Evolutionary conservation across 2,888 invertebrate genomes (phyloP), one percentile per base, ranked within the genome.

Genomic region (Drosophila stalkeri): DNA sequence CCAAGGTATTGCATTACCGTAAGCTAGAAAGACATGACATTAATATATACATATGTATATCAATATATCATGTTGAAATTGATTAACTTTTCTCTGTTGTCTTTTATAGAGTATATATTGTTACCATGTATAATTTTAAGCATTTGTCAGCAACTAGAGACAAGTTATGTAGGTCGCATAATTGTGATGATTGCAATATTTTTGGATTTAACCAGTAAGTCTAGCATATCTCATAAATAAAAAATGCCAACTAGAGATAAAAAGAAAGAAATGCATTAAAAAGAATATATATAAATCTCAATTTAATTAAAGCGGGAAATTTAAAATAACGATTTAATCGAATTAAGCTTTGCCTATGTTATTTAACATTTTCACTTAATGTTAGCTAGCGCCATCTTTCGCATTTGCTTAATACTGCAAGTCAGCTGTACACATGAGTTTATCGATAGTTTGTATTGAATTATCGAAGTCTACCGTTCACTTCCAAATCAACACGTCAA

Each of bases 401-500:
- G 64, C 1, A 1, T 1, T 4, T 2, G 0, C 6, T 3, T 0
- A 1, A 3, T 16, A 41, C 16, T 11, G 9, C 8, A 20, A 54
- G 47, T 64, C 70, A 75, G 39, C 44, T 71, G 63, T 51, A 12
- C 16, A 31, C n/a, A 23, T 1, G 16, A 12, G 6, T 27, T 0
- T 27, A 55, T 55, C 55, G 14, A 39, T 72, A 59, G 4, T n/a
- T 63, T 12, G 9, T 6, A 14, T 16, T 39, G 33, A 2, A 5
- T 37, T 61, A 71, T 78, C 78, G 74, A 41, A 65, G 69, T 63
- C 75, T 78, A 68, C 49, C 73, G 80, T 70, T 65, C 18, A 61
- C 62, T 72, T 69, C 49, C 73, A 69, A 79, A 74, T 80, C 82
- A 82, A 81, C 81, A 81, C 81, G 81, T 81, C 81, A 81, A 81